phyloP scores from a whole-genome alignment of 2,888 invertebrate species.

The Unio delphinus region DNA sequence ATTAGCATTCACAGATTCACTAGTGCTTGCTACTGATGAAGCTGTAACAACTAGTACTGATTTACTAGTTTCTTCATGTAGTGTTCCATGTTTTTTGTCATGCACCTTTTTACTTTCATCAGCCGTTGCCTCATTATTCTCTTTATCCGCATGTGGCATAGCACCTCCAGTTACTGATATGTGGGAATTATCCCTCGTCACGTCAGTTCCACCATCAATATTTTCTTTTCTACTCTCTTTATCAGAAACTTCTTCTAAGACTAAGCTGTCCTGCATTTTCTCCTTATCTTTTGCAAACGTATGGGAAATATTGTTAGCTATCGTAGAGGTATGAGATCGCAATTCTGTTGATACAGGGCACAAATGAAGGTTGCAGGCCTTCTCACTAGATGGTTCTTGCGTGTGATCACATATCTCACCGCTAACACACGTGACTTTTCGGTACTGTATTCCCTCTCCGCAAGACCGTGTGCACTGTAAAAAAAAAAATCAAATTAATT shows the following conservation, averaged over 20 bases:
- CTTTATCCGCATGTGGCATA: neutral
- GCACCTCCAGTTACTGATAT: neutral
- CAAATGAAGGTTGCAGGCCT: constrained; percentile 36
- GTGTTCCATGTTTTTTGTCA: neutral
- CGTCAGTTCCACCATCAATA: neutral
- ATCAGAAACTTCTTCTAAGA: neutral
- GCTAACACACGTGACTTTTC: constrained; percentile 68
- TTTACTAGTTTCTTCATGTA: too few species aligned
- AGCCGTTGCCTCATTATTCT: neutral
- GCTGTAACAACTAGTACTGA: too few species aligned
- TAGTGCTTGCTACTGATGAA: too few species aligned
- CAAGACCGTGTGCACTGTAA: constrained; percentile 68
- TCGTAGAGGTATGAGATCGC: neutral
- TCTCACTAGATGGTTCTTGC: constrained; percentile 43
- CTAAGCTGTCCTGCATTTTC: neutral
- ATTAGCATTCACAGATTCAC: too few species aligned
- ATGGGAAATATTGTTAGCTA: constrained; percentile 2
- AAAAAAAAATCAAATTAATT: neutral
- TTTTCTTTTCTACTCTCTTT: constrained; percentile 2
- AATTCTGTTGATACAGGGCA: constrained; percentile 33
- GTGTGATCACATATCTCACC: constrained; percentile 51
- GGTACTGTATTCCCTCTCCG: constrained; percentile 68
- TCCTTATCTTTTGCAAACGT: neutral
- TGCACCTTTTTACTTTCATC: neutral
- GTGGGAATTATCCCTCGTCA: too few species aligned